Evolutionary conservation across 2,888 invertebrate species (phyloP), one percentile per base, ranked within the genome.

Genomic region (Drosophila mayaguana): DNA sequence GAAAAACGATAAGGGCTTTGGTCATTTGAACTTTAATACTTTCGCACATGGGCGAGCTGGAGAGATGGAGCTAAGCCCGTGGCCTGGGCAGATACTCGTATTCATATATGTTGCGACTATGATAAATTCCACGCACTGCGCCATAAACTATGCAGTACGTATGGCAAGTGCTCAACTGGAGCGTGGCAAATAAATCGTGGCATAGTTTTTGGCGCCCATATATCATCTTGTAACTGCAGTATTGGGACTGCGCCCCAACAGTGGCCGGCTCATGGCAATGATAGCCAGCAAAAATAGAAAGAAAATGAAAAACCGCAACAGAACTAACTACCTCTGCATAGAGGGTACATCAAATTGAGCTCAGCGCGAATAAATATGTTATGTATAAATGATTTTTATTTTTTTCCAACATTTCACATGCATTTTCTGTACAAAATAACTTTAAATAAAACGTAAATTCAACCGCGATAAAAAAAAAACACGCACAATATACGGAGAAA

Each of bases 401-500:
- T 16, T 36, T 72, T 84, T 88, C 69, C 88, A 83, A 88, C 85
- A 89, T 89, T 87, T 83, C 82, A 80, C 87, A 83, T 88, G 88
- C 86, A 88, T 83, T 80, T 86, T 86, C 89, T 80, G 83, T 88
- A 89, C 80, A 89, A 84, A 84, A 63, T 89, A 84, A 63, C 48
- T 56, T 87, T 74, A 80, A 83, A 72, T 83, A 87, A 68, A 88
- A 81, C 70, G 66, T 81, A 71, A 80, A 72, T 83, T 90, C 72
- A 88, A 86, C 86, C 86, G 86, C 86, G 86, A 86, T 86, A 90
- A 77, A 83, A 73, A 67, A 62, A 81, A 62, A 78, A 67, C 36
- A 65, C 53, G 50, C 64, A 36, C 42, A 64, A 51, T 70, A 63
- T 74, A 67, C 66, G 64, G 57, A 68, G 61, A 63, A 64, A 55